These are phyloP conservation scores for Creontiades dilutus DNA, from an alignment of 2,888 invertebrate species.

Conservation along the genomic window DNA sequence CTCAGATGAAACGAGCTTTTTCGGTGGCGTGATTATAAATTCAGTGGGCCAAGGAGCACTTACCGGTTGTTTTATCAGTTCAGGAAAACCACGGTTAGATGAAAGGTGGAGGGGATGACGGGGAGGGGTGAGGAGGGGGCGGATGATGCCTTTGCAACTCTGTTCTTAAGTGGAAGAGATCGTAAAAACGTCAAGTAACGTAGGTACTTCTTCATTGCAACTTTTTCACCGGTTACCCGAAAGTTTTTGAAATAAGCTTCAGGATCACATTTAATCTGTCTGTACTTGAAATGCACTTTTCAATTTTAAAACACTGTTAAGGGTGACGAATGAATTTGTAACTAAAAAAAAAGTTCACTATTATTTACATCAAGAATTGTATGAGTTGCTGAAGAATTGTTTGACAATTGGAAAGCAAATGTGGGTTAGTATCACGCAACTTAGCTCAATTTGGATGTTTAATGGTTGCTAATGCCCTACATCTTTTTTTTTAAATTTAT, in stretches of 20 bases:
- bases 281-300: too few species aligned
- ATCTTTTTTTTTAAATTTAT: too few species aligned
- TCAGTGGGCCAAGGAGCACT: slow-evolving; percentile 25
- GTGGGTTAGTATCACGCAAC: too few species aligned
- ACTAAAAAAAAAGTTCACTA: too few species aligned
- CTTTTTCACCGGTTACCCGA: neutral
- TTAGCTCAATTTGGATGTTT: too few species aligned
- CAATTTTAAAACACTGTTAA: too few species aligned
- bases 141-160: neutral
- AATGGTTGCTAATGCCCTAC: too few species aligned
- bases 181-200: neutral
- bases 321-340: too few species aligned
- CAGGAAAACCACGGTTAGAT: neutral
- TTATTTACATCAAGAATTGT: too few species aligned
- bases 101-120: neutral
- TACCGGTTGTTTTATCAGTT: slow-evolving; percentile 30
- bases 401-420: too few species aligned
- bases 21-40: slow-evolving; percentile 7
- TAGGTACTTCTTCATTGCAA: slow-evolving; percentile 2
- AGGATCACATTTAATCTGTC: too few species aligned
- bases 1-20: neutral
- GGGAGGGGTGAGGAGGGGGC: neutral
- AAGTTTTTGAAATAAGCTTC: neutral
- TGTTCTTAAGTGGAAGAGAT: neutral
- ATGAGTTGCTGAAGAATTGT: too few species aligned